Base-by-base conservation (phyloP, 2,113 vertebrate species). In the Lutjanus erythropterus region DNA sequence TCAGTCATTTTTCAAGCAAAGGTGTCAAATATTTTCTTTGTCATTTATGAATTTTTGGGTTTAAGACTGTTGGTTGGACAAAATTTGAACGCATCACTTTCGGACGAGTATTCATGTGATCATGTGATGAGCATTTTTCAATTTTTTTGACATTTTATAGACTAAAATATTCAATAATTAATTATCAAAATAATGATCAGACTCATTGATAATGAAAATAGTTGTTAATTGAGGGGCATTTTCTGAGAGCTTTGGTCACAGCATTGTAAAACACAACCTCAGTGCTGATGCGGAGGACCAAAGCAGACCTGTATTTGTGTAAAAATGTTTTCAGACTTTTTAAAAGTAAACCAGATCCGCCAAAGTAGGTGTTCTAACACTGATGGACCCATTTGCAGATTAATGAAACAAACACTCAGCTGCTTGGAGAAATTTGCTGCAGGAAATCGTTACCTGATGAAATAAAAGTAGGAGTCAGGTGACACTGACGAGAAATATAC, bases 321-420 rank as follows among this genome's bases (percentile, higher is more conserved):
- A 11, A n/a, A 47, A 76, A 82, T n/a, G 27, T 31, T 27, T 71
- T 71, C 58, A 41, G 9, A 42, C 37, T 29, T 27, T 74, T 73
- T 52, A 67, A 67, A 66, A 67, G 15, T 23, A 73, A 73, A 74
- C 55, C 71, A 75, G 42, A 31, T 55, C 29, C 4, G 3, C 27
- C 31, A 29, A 71, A 81, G 65, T 49, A 46, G 47, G 71, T 47
- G 71, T 31, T 49, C 14, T 31, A 25, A 37, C n/a, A n/a, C 56
- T 37, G 73, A 76, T 47, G 41, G 74, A 67, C 6, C 61, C 52
- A 66, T 76, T 76, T 76, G 73, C 61, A 76, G 52, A 46, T 46
- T 58, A 39, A 74, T 39, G 64, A n/a, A n/a, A 53, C 41, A 68
- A 55, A 75, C 56, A 31, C 49, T 25, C 41, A 21, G 39, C 65